phyloP scores from a whole-genome alignment of 2,888 invertebrate species.

The Xanthorhoe spadicearia region DNA sequence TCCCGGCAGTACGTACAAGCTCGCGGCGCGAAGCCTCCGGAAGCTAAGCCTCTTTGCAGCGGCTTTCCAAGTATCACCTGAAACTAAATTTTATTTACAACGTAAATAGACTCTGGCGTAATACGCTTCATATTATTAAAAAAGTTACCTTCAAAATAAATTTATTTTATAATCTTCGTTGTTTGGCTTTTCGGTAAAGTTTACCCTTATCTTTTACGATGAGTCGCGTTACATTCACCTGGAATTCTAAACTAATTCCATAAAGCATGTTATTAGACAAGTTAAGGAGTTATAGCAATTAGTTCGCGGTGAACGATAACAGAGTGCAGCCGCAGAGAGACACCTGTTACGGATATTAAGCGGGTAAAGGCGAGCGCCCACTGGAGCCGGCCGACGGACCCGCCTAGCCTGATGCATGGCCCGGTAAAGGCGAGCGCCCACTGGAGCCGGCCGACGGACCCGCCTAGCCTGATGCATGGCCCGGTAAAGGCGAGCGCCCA shows the following conservation, averaged over 20 bases:
- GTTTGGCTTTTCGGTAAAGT: slow-evolving; percentile 6
- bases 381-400: neutral
- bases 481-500: slow-evolving; percentile 10
- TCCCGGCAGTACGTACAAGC: neutral
- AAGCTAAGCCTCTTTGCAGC: slow-evolving; percentile 22
- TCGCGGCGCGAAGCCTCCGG: slow-evolving; percentile 2
- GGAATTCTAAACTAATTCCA: slow-evolving; percentile 19
- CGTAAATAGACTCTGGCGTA: neutral
- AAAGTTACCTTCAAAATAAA: slow-evolving; percentile 1
- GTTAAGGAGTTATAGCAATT: slow-evolving; percentile 17
- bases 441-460: neutral
- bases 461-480: slow-evolving; percentile 16
- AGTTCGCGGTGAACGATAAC: slow-evolving; percentile 24
- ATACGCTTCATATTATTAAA: neutral
- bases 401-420: slow-evolving; percentile 16
- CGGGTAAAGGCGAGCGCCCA: slow-evolving; percentile 11
- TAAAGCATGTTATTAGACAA: slow-evolving; percentile 22
- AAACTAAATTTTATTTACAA: slow-evolving; percentile 11
- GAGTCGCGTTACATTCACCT: slow-evolving; percentile 19
- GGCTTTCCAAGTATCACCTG: slow-evolving; percentile 4
- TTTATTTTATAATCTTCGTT: slow-evolving; percentile 14
- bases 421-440: slow-evolving; percentile 10
- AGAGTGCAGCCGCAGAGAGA: slow-evolving; percentile 23
- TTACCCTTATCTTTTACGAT: slow-evolving; percentile 26
- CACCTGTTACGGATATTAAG: slow-evolving; percentile 32